Evolutionary conservation across 2,888 invertebrate species (phyloP).

Genomic region (Trachelus stipa): DNA sequence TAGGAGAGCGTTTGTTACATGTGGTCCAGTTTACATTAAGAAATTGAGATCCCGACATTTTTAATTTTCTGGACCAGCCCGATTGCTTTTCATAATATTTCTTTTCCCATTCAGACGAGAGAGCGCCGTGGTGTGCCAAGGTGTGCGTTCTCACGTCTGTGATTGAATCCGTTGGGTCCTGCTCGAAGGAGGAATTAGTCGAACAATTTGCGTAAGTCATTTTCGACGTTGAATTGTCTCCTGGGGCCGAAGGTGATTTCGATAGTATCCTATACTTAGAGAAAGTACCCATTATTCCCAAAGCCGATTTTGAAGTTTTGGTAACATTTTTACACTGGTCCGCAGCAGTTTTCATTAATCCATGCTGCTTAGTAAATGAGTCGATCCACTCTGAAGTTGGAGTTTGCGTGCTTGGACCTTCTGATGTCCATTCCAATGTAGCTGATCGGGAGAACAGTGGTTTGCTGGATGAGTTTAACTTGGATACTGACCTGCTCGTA

Average conservation of each 20-base stretch:
- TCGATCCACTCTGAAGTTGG: slow-evolving; percentile 22
- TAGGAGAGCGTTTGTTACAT: slow-evolving; percentile 18
- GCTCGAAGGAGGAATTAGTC: slow-evolving; percentile 20
- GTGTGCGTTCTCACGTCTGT: not conserved
- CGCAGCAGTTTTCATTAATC: slow-evolving; percentile 1
- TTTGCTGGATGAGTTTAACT: not conserved
- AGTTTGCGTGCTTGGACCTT: slow-evolving; percentile 15
- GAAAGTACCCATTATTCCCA: slow-evolving; percentile 8
- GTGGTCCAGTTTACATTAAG: slow-evolving; percentile 15
- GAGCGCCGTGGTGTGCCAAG: slow-evolving; percentile 1
- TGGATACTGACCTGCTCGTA: not conserved
- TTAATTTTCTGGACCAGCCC: slow-evolving; percentile 18
- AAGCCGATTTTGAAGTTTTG: slow-evolving; percentile 12
- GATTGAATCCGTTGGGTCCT: slow-evolving; percentile 19
- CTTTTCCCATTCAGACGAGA: slow-evolving; percentile 3
- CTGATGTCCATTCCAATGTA: slow-evolving; percentile 22
- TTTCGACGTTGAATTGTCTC: slow-evolving; percentile 14
- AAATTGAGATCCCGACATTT: slow-evolving; percentile 19
- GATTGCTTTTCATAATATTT: slow-evolving; percentile 4
- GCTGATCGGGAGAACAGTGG: slow-evolving; percentile 21
- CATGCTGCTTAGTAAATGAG: slow-evolving; percentile 19
- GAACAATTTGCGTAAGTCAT: slow-evolving; percentile 8
- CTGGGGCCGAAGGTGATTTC: slow-evolving; percentile 20
- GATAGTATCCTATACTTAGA: slow-evolving; percentile 12
- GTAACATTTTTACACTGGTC: slow-evolving; percentile 4